These are phyloP conservation scores for Drosophila repleta DNA, from an alignment of 1,140 invertebrate genomes.

Conservation along the genomic window DNA sequence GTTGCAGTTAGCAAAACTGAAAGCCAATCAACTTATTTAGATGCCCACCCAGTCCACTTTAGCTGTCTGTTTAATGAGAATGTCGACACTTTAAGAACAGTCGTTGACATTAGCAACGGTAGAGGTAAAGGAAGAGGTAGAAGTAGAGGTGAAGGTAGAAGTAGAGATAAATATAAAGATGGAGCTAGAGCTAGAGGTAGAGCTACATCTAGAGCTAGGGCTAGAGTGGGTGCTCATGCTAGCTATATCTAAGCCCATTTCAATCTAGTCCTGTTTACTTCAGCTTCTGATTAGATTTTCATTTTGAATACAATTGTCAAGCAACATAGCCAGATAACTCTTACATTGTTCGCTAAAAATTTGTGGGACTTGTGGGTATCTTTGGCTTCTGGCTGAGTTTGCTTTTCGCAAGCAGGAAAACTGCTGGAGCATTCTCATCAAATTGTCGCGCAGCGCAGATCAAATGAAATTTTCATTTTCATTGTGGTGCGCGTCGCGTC, in stretches of 20 bases:
- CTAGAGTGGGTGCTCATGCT: too few species aligned
- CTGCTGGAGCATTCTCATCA: conserved; percentile 54
- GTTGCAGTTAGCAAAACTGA: conserved; percentile 48
- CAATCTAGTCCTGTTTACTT: too few species aligned
- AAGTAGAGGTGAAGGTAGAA: too few species aligned
- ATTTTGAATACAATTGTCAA: background rate
- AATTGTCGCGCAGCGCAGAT: conserved; percentile 71
- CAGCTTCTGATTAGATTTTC: background rate
- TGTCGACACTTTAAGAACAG: conserved; percentile 60
- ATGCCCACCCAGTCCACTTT: background rate
- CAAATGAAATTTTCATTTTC: conserved; percentile 83
- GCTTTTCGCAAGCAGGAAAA: conserved; percentile 15
- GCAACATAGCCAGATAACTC: background rate
- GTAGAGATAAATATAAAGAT: too few species aligned
- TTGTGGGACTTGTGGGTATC: too few species aligned
- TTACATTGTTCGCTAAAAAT: background rate
- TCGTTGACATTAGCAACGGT: conserved; percentile 47
- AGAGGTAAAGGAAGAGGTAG: too few species aligned
- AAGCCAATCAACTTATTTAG: conserved; percentile 73
- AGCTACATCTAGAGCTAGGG: too few species aligned
- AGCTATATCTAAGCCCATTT: too few species aligned
- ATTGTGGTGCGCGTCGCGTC: conserved; percentile 63
- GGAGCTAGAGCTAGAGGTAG: too few species aligned
- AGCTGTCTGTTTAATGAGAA: conserved; percentile 64
- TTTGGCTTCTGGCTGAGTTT: background rate